Base-by-base conservation (phyloP, 1,140 invertebrate species). In the Drosophila santomea region DNA sequence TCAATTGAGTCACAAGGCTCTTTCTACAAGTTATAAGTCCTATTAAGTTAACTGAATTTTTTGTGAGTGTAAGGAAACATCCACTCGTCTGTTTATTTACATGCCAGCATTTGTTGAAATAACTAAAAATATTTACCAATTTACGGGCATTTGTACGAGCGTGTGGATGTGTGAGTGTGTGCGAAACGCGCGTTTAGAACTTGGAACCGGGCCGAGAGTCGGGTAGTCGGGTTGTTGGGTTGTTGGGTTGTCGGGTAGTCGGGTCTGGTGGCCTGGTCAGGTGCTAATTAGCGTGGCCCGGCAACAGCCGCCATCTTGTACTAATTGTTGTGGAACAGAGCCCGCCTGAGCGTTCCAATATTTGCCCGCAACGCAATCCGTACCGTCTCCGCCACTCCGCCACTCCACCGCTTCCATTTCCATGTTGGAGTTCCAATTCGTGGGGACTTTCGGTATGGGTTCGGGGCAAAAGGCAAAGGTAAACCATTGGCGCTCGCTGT, bases 221-320 rank as follows among this genome's bases (percentile, higher is more conserved):
- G 17, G 17, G 17, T 17, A 69, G 67, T 45, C 50, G 17, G 17
- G 17, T 17, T 17, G 17, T 17, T 17, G 17, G 17, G 17, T 17
- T 17, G 17, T 17, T 17, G 17, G 17, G 17, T 17, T 17, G 17
- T 17, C 1, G 20, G 20, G 20, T 20, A 69, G 67, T 45, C 50
- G 54, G 55, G 54, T 41, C 63, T 56, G 50, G 56, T 61, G 74
- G 69, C 64, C 68, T 81, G 60, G 80, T 51, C 69, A 89, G 85
- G 84, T 89, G 84, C 85, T 89, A 89, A 89, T 89, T 90, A 74
- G 75, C 72, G 58, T 67, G 85, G 83, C 83, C 77, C 84, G 80
- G 84, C 84, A 89, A 89, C 84, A 89, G 80, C 74, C 77, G 84
- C 84, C 84, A 89, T 89, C 84, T 89, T 89, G 84, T 89, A 89